phyloP scores from a whole-genome alignment of 2,797 vertebrate genomes.

The Hippocampus kuda region DNA sequence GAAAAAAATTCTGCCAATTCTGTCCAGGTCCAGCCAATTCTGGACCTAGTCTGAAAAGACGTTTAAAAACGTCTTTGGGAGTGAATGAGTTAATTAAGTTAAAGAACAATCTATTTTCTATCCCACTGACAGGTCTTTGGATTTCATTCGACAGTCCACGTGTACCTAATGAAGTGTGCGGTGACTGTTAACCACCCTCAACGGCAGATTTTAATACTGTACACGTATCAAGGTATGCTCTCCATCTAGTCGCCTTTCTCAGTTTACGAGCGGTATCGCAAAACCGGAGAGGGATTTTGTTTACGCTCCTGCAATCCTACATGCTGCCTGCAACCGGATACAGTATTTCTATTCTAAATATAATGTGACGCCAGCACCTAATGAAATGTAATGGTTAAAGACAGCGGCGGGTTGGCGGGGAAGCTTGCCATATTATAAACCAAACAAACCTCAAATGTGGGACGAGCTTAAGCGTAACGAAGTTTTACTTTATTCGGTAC shows the following conservation, averaged over 20 bases:
- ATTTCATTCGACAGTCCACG: not conserved
- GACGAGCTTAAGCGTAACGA: not conserved
- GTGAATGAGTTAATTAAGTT: too few species aligned
- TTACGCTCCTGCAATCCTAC: slow-evolving; percentile 6
- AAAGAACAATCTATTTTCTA: not conserved
- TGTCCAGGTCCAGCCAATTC: too few species aligned
- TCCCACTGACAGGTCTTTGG: not conserved
- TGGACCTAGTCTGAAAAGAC: too few species aligned
- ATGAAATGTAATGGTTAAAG: slow-evolving; percentile 6
- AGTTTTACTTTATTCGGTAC: not conserved
- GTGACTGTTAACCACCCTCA: not conserved
- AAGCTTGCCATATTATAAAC: not conserved
- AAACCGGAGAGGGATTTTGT: slow-evolving; percentile 32
- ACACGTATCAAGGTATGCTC: not conserved
- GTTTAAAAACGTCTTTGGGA: too few species aligned
- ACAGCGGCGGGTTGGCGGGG: not conserved
- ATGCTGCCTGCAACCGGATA: not conserved
- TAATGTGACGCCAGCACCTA: not conserved
- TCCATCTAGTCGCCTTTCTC: slow-evolving; percentile 6
- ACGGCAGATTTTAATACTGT: not conserved
- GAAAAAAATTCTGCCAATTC: too few species aligned
- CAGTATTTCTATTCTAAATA: slow-evolving; percentile 7
- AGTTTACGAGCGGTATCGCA: slow-evolving; percentile 38
- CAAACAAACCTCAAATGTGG: not conserved
- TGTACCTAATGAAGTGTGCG: not conserved